phyloP scores from a whole-genome alignment of 2,888 invertebrate genomes.

The Oscheius sp. region DNA sequence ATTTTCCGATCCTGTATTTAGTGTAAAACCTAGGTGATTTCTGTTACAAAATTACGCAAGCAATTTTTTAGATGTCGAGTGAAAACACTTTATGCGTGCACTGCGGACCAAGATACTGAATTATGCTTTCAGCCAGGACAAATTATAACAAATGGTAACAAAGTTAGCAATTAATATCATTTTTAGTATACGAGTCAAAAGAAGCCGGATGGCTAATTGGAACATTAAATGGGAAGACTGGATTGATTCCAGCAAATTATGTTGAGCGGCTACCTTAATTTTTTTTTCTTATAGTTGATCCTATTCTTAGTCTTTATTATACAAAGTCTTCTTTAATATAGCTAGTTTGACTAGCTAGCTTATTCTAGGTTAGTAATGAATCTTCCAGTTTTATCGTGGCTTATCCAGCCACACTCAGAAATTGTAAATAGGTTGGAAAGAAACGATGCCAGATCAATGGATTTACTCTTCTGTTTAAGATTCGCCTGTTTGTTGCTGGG shows the following conservation, averaged over 20 bases:
- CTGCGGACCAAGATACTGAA: constrained; percentile 95
- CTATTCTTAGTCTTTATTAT: neutral
- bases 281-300: neutral
- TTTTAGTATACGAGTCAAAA: constrained; percentile 83
- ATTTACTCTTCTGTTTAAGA: too few relatives aligned
- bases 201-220: constrained; percentile 99
- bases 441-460: too few relatives aligned
- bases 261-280: constrained; percentile 46
- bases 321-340: too few relatives aligned
- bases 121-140: constrained; percentile 97
- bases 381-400: too few relatives aligned
- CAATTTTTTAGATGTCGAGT: constrained; percentile 79
- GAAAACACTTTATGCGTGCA: constrained; percentile 91
- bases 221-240: constrained; percentile 76
- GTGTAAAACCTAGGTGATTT: too few relatives aligned
- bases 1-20: constrained; percentile 7
- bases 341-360: too few relatives aligned
- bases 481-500: too few relatives aligned
- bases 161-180: neutral
- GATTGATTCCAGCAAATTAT: constrained; percentile 67
- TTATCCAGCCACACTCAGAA: constrained; percentile 4
- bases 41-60: too few relatives aligned
- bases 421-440: neutral
- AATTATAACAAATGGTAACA: constrained; percentile 91
- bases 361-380: too few relatives aligned